Evolutionary conservation across 2,888 invertebrate genomes (phyloP), one percentile per base, ranked within the genome.

Genomic region (Podotricha telesiphe): DNA sequence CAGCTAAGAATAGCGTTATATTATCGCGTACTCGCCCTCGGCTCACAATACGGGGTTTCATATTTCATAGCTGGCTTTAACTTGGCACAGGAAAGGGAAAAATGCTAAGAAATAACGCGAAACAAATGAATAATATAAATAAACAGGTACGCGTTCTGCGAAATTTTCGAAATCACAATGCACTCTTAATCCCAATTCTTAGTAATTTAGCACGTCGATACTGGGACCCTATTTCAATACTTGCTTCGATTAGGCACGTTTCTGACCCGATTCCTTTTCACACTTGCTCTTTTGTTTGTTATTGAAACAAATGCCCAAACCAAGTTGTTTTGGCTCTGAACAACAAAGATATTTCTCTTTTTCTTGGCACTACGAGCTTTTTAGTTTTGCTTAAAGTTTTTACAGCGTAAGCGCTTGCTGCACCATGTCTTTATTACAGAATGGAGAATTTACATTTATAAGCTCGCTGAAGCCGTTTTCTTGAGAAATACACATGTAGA

Each of bases 301-400:
- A 89, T 90, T 86, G 85, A 85, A 87, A 82, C 85, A 82, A 88
- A 86, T 82, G 83, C 84, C 85, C 85, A 87, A 89, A 89, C 89
- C 86, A 77, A 81, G 84, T 86, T 91, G 91, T 91, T 92, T 91
- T 91, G 91, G 87, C 91, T 89, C 81, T 80, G 75, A 78, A 86
- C 88, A 91, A 92, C 91, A 91, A 91, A 89, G 89, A 86, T 81
- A 81, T 84, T 86, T 81, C 80, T 80, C 77, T 84, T 83, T 86
- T 84, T 81, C 83, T 81, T 79, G 77, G 78, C 82, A 79, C 66
- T 37, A 47, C 53, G 37, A 65, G 50, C 78, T 82, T 79, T 83
- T 83, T 81, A 79, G 82, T 80, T 81, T 80, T 77, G 81, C 85
- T 86, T 83, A 81, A 86, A 87, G 84, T 87, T 89, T 87, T 87